These are phyloP conservation scores for Penaeus indicus DNA, from an alignment of 1,140 invertebrate species.

Conservation along the genomic window DNA sequence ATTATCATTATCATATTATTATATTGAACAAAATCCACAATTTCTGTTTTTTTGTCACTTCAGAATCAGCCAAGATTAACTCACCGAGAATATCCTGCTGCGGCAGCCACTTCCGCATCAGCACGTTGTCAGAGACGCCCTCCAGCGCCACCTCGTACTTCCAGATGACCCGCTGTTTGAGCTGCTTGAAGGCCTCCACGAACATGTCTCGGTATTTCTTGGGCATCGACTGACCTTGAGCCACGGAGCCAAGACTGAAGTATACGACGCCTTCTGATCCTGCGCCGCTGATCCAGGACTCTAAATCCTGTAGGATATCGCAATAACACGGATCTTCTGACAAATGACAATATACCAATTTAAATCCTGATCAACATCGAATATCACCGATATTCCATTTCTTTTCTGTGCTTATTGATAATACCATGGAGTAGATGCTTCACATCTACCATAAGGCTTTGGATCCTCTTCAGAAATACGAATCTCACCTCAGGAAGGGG, in stretches of 20 bases:
- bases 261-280: constrained; percentile 42
- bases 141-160: constrained; percentile 59
- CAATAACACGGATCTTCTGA: no score
- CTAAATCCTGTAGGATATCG: constrained; percentile 19
- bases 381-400: no score
- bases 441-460: not conserved
- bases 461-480: no score
- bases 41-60: no score
- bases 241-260: constrained; percentile 44
- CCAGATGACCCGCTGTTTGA: constrained; percentile 62
- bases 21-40: no score
- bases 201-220: constrained; percentile 32
- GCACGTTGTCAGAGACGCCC: constrained; percentile 53
- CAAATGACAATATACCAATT: no score
- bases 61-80: not conserved
- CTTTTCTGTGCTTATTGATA: not conserved
- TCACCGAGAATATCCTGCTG: constrained; percentile 56
- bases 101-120: constrained; percentile 48
- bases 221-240: constrained; percentile 26
- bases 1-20: no score
- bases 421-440: not conserved
- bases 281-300: constrained; percentile 47
- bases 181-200: constrained; percentile 47
- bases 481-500: constrained; percentile 29
- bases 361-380: no score